Conservation (phyloP, 1,140 invertebrate species). For the Drosophila suzukii region DNA sequence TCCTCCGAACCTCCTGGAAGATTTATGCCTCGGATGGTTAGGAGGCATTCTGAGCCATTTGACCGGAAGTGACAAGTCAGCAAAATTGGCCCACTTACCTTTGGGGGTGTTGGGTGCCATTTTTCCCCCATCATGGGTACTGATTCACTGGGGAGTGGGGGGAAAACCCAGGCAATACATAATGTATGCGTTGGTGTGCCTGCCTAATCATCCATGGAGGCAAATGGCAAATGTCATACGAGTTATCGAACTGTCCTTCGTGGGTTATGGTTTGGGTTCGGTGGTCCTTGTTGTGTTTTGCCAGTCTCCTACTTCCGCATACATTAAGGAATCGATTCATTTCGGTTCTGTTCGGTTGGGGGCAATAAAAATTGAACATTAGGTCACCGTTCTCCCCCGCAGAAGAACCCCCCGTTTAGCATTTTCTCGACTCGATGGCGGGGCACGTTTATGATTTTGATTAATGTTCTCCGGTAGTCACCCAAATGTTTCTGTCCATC, state of each 20-base stretch:
- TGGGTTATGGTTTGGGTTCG: background rate
- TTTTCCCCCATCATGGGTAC: slow-evolving; percentile 1
- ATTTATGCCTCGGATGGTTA: slow-evolving; percentile 62
- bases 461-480: slow-evolving; percentile 68
- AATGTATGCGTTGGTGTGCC: slow-evolving; percentile 33
- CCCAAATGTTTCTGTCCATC: slow-evolving; percentile 74
- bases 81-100: slow-evolving; percentile 75
- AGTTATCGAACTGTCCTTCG: slow-evolving; percentile 55
- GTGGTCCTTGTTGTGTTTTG: slow-evolving; percentile 29
- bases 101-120: background rate
- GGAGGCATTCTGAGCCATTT: slow-evolving; percentile 63
- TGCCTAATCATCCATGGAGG: slow-evolving; percentile 76
- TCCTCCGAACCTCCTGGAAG: background rate
- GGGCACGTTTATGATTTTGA: slow-evolving; percentile 76
- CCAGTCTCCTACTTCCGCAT: slow-evolving; percentile 42
- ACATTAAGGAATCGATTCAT: slow-evolving; percentile 76
- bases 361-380: slow-evolving; percentile 81
- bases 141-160: slow-evolving; percentile 11
- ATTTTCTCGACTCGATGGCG: background rate
- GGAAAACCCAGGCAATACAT: slow-evolving; percentile 7
- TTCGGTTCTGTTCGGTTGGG: slow-evolving; percentile 53
- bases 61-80: slow-evolving; percentile 82
- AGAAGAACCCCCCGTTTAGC: too few relatives aligned
- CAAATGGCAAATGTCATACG: slow-evolving; percentile 69
- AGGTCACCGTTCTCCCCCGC: slow-evolving; percentile 34